Conservation (phyloP, 1,140 invertebrate genomes). For the Drosophila athabasca region DNA sequence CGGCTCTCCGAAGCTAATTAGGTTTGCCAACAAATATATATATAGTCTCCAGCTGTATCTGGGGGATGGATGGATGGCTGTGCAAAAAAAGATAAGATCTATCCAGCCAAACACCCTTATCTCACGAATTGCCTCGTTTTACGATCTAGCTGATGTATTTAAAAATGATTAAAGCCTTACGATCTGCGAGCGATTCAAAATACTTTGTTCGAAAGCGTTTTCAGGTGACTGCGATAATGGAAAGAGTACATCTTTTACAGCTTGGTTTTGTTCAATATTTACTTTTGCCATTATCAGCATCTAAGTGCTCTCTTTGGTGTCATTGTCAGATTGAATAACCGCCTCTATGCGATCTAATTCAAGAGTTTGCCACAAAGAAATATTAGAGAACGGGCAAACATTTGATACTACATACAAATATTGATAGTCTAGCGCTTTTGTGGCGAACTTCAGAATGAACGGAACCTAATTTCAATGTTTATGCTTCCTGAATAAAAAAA, state of each 20-base stretch:
- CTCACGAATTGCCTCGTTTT: background rate
- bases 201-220: slow-evolving; percentile 19
- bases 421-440: background rate
- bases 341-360: slow-evolving; percentile 12
- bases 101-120: slow-evolving; percentile 3
- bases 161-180: slow-evolving; percentile 24
- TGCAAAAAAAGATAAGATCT: slow-evolving; percentile 1
- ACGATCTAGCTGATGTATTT: slow-evolving; percentile 3
- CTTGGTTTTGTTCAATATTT: slow-evolving; percentile 32
- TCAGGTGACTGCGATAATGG: slow-evolving; percentile 26
- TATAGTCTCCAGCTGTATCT: slow-evolving; percentile 16
- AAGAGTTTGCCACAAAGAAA: background rate
- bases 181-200: slow-evolving; percentile 31
- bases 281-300: slow-evolving; percentile 24
- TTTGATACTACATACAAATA: background rate
- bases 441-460: background rate
- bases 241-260: slow-evolving; percentile 30
- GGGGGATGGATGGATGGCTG: background rate
- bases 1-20: slow-evolving; percentile 58
- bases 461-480: too few relatives aligned
- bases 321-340: slow-evolving; percentile 41
- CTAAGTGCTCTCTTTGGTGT: slow-evolving; percentile 32
- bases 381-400: slow-evolving; percentile 3
- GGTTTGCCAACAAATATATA: slow-evolving; percentile 37
- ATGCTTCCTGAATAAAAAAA: too few relatives aligned